Evolutionary conservation across 2,797 vertebrate genomes (phyloP).

Genomic region (Tangara arthus): DNA sequence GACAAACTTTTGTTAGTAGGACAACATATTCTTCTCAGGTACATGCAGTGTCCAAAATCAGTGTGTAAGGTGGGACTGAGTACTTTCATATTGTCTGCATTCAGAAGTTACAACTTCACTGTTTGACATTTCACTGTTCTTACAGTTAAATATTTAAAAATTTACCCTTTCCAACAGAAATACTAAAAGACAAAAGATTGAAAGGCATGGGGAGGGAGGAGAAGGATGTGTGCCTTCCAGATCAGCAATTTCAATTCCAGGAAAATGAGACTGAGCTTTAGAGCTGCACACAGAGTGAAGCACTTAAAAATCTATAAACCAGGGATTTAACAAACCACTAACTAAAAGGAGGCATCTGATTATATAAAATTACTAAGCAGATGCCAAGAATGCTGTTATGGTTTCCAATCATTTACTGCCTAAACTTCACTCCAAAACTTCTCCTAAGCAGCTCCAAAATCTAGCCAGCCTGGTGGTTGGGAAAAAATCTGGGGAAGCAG

Average conservation of each 20-base stretch:
- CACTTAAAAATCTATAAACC: constrained; percentile 56
- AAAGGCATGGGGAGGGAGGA: not conserved
- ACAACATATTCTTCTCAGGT: not conserved
- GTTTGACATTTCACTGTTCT: not conserved
- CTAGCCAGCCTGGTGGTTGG: not conserved
- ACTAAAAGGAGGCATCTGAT: constrained; percentile 55
- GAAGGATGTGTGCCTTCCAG: not conserved
- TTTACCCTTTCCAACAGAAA: not conserved
- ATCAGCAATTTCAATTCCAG: constrained; percentile 1
- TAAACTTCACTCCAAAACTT: not conserved
- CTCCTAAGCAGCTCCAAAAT: not conserved
- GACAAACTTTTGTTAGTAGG: not conserved
- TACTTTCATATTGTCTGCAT: not conserved
- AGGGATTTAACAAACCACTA: constrained; percentile 51
- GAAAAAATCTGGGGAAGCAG: not conserved
- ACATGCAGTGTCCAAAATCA: not conserved
- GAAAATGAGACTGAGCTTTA: not conserved
- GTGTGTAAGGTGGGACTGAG: not conserved
- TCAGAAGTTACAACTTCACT: not conserved
- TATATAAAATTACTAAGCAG: constrained; percentile 22
- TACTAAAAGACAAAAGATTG: not conserved
- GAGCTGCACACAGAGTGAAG: not conserved
- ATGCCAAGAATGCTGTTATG: constrained; percentile 52
- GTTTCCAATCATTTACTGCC: constrained; percentile 3
- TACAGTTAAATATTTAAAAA: not conserved